These are phyloP conservation scores for Tauraco erythrolophus DNA, from an alignment of 2,113 vertebrate genomes.

Conservation along the genomic window DNA sequence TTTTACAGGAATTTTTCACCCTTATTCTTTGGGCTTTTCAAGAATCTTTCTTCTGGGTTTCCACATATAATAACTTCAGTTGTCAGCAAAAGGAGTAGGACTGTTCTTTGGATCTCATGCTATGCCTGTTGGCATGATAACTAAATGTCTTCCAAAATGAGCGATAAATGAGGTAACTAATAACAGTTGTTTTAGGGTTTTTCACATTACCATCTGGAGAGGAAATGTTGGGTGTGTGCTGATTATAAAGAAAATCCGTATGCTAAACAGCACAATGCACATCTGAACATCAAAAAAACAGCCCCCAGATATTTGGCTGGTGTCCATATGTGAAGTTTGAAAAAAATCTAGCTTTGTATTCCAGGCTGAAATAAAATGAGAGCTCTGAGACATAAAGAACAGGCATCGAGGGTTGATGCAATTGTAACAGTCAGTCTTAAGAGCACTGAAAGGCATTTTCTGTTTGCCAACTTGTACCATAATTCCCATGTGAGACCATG, in stretches of 20 bases:
- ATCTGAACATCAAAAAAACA: background rate
- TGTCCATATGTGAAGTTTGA: background rate
- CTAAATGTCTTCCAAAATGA: background rate
- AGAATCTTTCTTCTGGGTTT: background rate
- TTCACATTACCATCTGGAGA: constrained; percentile 1
- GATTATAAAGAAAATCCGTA: background rate
- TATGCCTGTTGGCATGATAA: background rate
- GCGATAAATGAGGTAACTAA: background rate
- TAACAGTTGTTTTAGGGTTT: background rate
- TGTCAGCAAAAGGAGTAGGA: background rate
- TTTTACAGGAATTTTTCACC: background rate
- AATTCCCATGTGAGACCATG: background rate
- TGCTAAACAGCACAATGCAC: background rate
- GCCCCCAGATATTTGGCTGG: background rate
- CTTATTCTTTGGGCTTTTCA: background rate
- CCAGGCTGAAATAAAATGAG: background rate
- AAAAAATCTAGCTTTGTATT: background rate
- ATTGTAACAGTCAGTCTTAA: background rate
- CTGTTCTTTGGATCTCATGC: background rate
- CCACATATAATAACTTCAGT: background rate
- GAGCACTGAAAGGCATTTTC: background rate
- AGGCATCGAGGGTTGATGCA: background rate
- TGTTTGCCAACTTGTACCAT: background rate
- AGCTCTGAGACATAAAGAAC: background rate
- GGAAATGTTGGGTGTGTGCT: background rate